Evolutionary conservation across 1,140 invertebrate genomes (phyloP).

Genomic region (Micrasema longulum): DNA sequence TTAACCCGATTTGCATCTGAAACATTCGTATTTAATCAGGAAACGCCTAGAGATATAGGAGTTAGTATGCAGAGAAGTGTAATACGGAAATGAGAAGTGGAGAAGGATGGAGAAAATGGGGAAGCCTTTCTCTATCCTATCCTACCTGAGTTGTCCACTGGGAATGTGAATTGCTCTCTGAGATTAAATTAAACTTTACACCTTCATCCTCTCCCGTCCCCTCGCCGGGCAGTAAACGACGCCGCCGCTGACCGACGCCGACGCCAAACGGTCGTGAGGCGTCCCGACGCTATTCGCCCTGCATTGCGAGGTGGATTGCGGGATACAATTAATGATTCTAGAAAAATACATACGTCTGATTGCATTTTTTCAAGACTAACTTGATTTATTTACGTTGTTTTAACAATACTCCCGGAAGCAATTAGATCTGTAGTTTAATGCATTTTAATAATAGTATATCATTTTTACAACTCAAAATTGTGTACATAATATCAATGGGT

Average conservation of each 20-base stretch:
- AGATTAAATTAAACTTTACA: conserved; percentile 56
- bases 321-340: too few relatives aligned
- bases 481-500: too few relatives aligned
- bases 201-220: conserved; percentile 37
- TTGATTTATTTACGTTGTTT: too few relatives aligned
- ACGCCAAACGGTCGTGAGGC: not conserved
- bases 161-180: conserved; percentile 49
- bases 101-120: not conserved
- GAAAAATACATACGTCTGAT: too few relatives aligned
- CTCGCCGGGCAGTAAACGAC: conserved; percentile 8
- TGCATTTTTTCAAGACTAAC: too few relatives aligned
- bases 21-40: too few relatives aligned
- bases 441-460: too few relatives aligned
- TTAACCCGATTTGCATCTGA: too few relatives aligned
- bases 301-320: not conserved
- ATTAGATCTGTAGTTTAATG: too few relatives aligned
- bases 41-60: too few relatives aligned
- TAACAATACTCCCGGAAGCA: too few relatives aligned
- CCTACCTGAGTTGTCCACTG: conserved; percentile 47
- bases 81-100: conserved; percentile 17
- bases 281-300: not conserved
- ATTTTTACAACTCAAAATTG: too few relatives aligned
- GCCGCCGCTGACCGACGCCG: conserved; percentile 17
- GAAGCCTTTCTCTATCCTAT: conserved; percentile 12
- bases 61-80: not conserved